Percentiles rank a stretch among this genome's conserved stretches.
Conservation (phyloP, 2,888 invertebrate genomes). For the Eutolmus rufibarbis region DNA sequence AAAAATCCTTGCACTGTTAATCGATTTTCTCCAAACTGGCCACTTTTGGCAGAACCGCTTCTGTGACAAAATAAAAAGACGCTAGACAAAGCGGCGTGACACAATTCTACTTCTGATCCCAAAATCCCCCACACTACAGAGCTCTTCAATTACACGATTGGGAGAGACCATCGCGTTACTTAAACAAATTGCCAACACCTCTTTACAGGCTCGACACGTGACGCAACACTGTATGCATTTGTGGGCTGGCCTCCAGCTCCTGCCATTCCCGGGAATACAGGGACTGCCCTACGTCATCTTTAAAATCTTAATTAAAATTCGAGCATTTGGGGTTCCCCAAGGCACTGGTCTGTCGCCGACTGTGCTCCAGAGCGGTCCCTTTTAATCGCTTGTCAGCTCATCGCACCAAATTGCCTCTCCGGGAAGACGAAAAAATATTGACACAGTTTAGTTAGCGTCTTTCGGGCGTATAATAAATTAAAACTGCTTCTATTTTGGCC, state of each 20-base stretch:
- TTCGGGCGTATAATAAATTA: not conserved
- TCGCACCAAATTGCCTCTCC: not conserved
- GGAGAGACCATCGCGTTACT: not conserved
- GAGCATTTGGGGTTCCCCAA: not conserved
- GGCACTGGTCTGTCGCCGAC: not conserved
- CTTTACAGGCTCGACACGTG: not conserved
- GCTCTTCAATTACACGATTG: not conserved
- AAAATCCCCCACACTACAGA: too few relatives aligned
- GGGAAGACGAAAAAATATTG: not conserved
- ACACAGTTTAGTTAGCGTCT: not conserved
- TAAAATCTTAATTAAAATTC: not conserved
- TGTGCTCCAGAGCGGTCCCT: not conserved
- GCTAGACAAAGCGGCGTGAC: not conserved
- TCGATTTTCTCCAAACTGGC: slow-evolving; percentile 9
- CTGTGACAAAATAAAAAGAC: not conserved
- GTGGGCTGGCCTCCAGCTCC: not conserved
- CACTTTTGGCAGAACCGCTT: not conserved
- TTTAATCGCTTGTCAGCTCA: not conserved
- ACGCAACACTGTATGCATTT: not conserved
- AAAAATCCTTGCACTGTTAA: slow-evolving; percentile 2
- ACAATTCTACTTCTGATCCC: not conserved
- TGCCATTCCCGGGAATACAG: not conserved
- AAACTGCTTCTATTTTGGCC: not conserved
- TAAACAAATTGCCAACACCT: slow-evolving; percentile 22
- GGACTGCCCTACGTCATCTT: not conserved